phyloP scores from a whole-genome alignment of 1,140 invertebrate genomes.

The Uloborus diversus region DNA sequence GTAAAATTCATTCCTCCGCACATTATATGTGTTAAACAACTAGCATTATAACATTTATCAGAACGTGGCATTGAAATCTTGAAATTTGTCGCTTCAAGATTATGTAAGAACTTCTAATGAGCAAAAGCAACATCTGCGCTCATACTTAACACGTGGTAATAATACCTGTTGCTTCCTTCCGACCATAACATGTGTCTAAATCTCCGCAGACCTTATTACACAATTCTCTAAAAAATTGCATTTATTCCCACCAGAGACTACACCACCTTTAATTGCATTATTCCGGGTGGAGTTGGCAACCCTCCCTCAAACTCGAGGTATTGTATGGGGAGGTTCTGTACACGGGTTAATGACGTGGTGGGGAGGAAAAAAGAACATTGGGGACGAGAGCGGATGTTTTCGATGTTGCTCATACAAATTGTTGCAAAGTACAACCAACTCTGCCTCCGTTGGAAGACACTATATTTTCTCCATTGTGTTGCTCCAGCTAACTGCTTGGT shows the following conservation, averaged over 20 bases:
- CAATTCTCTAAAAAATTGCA: not conserved
- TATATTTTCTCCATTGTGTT: constrained; percentile 41
- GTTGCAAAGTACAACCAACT: constrained; percentile 11
- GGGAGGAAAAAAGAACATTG: constrained; percentile 6
- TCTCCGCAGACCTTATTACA: not conserved
- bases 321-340: not conserved
- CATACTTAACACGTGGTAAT: no score
- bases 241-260: not conserved
- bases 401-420: constrained; percentile 44
- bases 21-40: no score
- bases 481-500: constrained; percentile 23
- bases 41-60: no score
- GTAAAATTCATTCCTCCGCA: no score
- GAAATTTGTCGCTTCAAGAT: no score
- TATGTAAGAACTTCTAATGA: no score
- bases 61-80: no score
- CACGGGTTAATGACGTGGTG: constrained; percentile 16
- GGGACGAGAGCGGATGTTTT: constrained; percentile 40
- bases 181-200: no score
- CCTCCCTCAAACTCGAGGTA: not conserved
- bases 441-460: constrained; percentile 8
- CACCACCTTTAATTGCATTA: constrained; percentile 26
- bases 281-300: not conserved
- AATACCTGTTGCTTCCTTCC: no score
- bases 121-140: no score